Conservation (phyloP, 2,888 invertebrate genomes). For the Nasonia oneida region DNA sequence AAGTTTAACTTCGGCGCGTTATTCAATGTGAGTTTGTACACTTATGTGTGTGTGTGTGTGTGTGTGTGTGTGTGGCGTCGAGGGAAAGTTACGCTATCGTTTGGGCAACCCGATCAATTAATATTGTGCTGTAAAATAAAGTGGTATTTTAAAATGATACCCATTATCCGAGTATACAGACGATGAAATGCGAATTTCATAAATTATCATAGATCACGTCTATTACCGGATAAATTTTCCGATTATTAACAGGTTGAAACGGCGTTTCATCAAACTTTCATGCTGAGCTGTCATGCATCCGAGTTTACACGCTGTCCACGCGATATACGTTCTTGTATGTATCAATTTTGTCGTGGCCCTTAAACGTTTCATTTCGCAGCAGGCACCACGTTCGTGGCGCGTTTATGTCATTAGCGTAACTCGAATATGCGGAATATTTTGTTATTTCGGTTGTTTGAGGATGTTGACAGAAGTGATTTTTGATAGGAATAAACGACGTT, state of each 20-base stretch:
- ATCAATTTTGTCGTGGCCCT: neutral
- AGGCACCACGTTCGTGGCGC: too few species aligned
- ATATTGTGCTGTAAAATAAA: slow-evolving; percentile 12
- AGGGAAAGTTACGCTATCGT: too few species aligned
- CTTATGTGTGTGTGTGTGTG: neutral
- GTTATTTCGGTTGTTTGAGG: neutral
- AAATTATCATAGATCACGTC: neutral
- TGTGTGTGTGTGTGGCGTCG: too few species aligned
- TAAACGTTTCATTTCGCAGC: neutral
- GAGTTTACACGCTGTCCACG: too few species aligned
- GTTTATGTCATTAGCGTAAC: slow-evolving; percentile 8
- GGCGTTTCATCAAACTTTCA: too few species aligned
- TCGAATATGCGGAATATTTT: neutral
- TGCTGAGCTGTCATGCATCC: too few species aligned
- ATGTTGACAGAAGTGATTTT: neutral
- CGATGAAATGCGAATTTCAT: neutral
- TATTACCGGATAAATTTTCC: neutral
- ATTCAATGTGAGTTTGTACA: slow-evolving; percentile 16
- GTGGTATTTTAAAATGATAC: slow-evolving; percentile 10
- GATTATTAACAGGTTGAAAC: neutral
- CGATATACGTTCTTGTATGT: neutral
- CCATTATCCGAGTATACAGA: neutral
- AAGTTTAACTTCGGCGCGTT: slow-evolving; percentile 11
- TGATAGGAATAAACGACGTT: neutral
- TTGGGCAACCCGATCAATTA: neutral